These are phyloP conservation scores for Drosophila birchii DNA, from an alignment of 2,888 invertebrate species.

Conservation along the genomic window DNA sequence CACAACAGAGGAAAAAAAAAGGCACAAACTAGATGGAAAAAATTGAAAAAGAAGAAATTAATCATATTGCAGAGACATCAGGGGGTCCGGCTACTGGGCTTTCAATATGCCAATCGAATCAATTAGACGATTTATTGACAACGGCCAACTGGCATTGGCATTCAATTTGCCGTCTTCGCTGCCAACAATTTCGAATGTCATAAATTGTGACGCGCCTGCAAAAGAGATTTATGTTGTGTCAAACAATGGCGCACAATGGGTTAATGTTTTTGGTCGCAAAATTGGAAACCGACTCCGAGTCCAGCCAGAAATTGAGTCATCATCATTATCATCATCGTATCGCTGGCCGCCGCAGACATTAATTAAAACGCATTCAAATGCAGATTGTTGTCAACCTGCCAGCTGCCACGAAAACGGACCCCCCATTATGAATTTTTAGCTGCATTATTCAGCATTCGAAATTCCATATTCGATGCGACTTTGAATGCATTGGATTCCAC, in stretches of 20 bases:
- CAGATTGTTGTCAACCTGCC: constrained; percentile 49
- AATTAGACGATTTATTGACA: constrained; percentile 69
- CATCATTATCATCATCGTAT: constrained; percentile 23
- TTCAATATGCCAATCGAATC: constrained; percentile 56
- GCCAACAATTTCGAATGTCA: constrained; percentile 54
- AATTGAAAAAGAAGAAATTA: constrained; percentile 15
- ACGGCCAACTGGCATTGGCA: constrained; percentile 67
- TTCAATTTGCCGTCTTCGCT: constrained; percentile 60
- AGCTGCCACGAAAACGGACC: constrained; percentile 29
- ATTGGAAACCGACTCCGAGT: constrained; percentile 4
- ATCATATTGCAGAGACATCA: constrained; percentile 21
- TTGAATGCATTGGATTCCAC: constrained; percentile 60
- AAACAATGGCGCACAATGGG: constrained; percentile 19
- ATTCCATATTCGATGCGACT: constrained; percentile 17
- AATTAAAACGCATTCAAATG: constrained; percentile 63
- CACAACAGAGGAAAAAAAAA: not conserved
- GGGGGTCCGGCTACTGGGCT: constrained; percentile 62
- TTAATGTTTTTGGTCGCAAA: constrained; percentile 29
- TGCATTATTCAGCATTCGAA: constrained; percentile 30
- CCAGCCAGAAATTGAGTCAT: constrained; percentile 56
- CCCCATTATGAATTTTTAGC: constrained; percentile 36
- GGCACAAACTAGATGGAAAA: not conserved
- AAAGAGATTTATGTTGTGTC: constrained; percentile 43
- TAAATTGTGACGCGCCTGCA: constrained; percentile 45
- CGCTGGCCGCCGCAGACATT: constrained; percentile 35